phyloP scores from a whole-genome alignment of 2,888 invertebrate genomes.

The Eupeodes luniger region DNA sequence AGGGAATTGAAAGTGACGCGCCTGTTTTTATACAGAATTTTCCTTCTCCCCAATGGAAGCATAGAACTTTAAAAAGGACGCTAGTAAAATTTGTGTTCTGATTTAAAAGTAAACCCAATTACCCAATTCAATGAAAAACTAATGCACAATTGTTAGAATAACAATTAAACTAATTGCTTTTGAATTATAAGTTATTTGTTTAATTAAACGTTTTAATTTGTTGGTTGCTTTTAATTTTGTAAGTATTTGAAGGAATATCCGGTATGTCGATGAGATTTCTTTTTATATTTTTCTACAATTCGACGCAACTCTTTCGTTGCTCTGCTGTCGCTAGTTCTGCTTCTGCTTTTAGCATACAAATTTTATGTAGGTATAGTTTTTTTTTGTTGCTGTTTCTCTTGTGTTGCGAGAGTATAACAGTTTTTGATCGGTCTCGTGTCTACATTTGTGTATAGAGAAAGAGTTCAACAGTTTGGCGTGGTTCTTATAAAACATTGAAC shows the following conservation, averaged over 20 bases:
- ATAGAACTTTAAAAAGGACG: conserved; percentile 56
- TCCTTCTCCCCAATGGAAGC: conserved; percentile 15
- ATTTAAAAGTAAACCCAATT: neutral
- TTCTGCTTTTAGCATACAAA: conserved; percentile 64
- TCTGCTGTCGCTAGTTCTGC: conserved; percentile 16
- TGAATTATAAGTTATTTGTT: neutral
- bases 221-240: neutral
- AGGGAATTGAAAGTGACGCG: conserved; percentile 70
- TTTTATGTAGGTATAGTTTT: conserved; percentile 62
- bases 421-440: conserved; percentile 44
- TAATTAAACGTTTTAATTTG: neutral
- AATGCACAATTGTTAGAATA: neutral
- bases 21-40: conserved; percentile 65
- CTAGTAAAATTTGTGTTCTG: conserved; percentile 43
- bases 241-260: conserved; percentile 37
- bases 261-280: conserved; percentile 56
- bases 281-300: conserved; percentile 37
- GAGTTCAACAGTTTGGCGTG: conserved; percentile 77
- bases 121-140: conserved; percentile 24
- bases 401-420: conserved; percentile 68
- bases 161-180: neutral
- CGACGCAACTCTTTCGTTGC: conserved; percentile 63
- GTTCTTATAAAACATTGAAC: conserved; percentile 70
- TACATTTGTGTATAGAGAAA: conserved; percentile 55
- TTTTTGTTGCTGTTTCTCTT: conserved; percentile 29